Conservation (phyloP, 1,140 invertebrate species). For the Alviniconcha marisindica region DNA sequence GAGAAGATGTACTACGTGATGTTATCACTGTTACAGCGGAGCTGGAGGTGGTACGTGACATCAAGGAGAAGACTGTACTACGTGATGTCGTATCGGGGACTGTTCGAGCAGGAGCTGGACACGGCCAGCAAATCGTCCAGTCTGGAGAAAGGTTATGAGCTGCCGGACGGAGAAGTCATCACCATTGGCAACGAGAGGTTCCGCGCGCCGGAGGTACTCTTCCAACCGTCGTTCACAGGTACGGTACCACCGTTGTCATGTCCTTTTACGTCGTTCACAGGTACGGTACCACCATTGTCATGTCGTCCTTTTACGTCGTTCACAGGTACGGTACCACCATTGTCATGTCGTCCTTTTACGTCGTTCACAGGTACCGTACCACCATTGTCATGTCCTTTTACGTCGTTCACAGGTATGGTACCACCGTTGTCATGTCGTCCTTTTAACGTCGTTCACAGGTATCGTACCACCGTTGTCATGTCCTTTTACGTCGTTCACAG, state of each 20-base stretch:
- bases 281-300: no score
- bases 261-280: conserved; percentile 63
- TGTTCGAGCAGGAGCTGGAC: conserved; percentile 94
- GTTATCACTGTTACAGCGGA: conserved; percentile 79
- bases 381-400: no score
- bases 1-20: conserved; percentile 76
- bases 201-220: conserved; percentile 80
- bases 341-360: no score
- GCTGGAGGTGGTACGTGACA: conserved; percentile 94
- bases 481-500: background rate
- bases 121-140: conserved; percentile 82
- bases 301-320: no score
- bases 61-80: conserved; percentile 81
- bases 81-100: conserved; percentile 64
- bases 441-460: background rate
- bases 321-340: conserved; percentile 58
- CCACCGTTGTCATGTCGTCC: no score
- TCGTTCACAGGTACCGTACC: no score
- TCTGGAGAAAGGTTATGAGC: conserved; percentile 51
- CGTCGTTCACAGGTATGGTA: background rate
- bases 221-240: conserved; percentile 79
- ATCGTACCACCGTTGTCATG: no score
- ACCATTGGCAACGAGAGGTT: conserved; percentile 88
- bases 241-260: no score
- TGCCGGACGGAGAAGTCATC: conserved; percentile 61